Conservation (phyloP, 1,140 invertebrate species). For the Drosophila ogumai region DNA sequence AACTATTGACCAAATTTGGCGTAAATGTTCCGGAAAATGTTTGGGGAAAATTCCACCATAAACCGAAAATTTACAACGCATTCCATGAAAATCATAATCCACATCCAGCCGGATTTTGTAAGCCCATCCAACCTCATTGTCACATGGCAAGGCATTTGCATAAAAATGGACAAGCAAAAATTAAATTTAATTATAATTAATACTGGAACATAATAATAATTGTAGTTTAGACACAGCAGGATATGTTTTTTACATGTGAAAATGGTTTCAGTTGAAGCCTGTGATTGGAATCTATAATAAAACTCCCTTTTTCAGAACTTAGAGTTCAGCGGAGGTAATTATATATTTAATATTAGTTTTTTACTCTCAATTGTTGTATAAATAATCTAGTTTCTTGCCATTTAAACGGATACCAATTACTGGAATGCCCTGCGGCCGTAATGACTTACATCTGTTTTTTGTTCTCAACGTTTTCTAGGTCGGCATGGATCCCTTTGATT, state of each 20-base stretch:
- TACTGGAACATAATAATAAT: slow-evolving; percentile 1
- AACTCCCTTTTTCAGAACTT: too few relatives aligned
- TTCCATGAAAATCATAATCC: slow-evolving; percentile 27
- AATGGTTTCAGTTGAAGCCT: neutral
- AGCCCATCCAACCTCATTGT: slow-evolving; percentile 25
- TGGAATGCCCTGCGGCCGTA: neutral
- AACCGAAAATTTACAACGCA: slow-evolving; percentile 6
- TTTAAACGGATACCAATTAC: neutral
- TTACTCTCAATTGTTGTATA: neutral
- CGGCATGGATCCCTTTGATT: slow-evolving; percentile 69
- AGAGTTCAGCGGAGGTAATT: neutral
- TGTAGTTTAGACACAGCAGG: neutral
- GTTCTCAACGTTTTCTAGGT: slow-evolving; percentile 17
- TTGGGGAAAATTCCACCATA: slow-evolving; percentile 24
- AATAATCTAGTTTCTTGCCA: neutral
- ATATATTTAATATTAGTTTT: neutral
- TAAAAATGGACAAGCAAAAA: slow-evolving; percentile 26
- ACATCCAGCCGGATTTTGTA: neutral
- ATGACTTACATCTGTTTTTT: neutral
- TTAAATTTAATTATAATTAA: slow-evolving; percentile 48
- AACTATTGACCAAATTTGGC: slow-evolving; percentile 40
- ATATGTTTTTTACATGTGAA: neutral
- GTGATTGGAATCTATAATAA: neutral
- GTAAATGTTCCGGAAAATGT: slow-evolving; percentile 37
- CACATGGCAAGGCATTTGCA: slow-evolving; percentile 52